These are phyloP conservation scores for Chrysocyon brachyurus DNA, from an alignment of 2,797 vertebrate genomes.

Conservation along the genomic window DNA sequence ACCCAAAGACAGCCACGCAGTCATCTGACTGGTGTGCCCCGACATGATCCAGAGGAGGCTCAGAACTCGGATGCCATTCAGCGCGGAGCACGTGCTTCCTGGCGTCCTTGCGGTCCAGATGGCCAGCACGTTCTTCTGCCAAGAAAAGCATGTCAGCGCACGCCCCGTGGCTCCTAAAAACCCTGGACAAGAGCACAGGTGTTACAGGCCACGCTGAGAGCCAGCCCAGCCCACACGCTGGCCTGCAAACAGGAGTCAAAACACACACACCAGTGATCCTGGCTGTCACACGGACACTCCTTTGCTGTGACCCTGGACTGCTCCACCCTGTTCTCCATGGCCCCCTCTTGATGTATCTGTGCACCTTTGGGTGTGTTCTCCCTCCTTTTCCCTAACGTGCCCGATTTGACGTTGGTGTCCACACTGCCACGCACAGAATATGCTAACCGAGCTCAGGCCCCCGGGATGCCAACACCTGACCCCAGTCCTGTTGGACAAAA, in stretches of 20 bases:
- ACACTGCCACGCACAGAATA: background rate
- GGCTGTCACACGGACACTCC: rapidly evolving
- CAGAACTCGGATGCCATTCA: conserved; percentile 92
- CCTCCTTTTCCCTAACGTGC: background rate
- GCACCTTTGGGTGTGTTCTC: background rate
- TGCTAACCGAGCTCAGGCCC: background rate
- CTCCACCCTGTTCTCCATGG: background rate
- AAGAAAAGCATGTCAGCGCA: conserved; percentile 88
- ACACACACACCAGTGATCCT: background rate
- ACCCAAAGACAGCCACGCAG: conserved; percentile 90
- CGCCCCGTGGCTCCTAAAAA: conserved; percentile 76
- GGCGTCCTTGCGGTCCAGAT: conserved; percentile 81
- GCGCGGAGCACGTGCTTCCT: conserved; percentile 85
- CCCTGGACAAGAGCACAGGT: conserved; percentile 3
- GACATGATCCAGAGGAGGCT: conserved; percentile 94
- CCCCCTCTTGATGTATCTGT: background rate
- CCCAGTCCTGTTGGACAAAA: background rate
- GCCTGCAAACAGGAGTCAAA: background rate
- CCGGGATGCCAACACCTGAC: background rate
- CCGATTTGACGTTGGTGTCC: background rate
- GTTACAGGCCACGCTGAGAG: background rate
- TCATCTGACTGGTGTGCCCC: conserved; percentile 93
- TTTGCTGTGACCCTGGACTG: background rate
- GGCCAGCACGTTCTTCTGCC: conserved; percentile 88
- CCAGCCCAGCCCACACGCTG: background rate